Evolutionary conservation across 2,113 vertebrate genomes (phyloP).

Genomic region (Rana temporaria): DNA sequence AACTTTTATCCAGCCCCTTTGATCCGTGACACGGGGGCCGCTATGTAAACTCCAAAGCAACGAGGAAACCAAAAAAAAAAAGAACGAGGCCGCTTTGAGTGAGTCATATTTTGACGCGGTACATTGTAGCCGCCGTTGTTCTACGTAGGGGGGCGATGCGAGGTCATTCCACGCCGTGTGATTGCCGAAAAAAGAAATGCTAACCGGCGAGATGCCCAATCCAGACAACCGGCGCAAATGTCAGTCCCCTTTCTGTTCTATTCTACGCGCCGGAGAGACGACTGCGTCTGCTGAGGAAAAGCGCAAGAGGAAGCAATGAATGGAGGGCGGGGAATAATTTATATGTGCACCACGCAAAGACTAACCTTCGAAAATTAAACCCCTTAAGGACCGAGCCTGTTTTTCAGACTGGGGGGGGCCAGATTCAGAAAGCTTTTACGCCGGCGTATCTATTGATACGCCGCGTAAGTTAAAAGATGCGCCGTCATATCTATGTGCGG

Average conservation of each 20-base stretch:
- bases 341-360: neutral
- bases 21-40: neutral
- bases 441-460: too few relatives aligned
- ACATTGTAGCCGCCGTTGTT: neutral
- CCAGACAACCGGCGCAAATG: too few relatives aligned
- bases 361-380: too few relatives aligned
- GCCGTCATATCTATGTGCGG: too few relatives aligned
- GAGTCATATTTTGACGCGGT: neutral
- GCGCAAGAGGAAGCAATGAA: neutral
- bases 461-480: too few relatives aligned
- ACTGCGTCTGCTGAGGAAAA: too few relatives aligned
- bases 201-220: too few relatives aligned
- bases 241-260: too few relatives aligned
- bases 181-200: neutral
- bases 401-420: too few relatives aligned
- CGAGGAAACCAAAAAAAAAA: neutral
- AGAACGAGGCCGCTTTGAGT: neutral
- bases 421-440: too few relatives aligned
- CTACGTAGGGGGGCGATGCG: neutral
- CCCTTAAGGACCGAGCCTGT: too few relatives aligned
- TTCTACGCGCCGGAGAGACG: neutral
- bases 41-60: constrained; percentile 4
- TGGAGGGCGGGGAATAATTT: constrained; percentile 4
- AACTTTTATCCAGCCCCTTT: constrained; percentile 10
- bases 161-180: neutral